Percentiles rank a stretch among this genome's conserved stretches.
These are phyloP conservation scores for Murina feae DNA, from an alignment of 2,113 vertebrate species.

Conservation along the genomic window DNA sequence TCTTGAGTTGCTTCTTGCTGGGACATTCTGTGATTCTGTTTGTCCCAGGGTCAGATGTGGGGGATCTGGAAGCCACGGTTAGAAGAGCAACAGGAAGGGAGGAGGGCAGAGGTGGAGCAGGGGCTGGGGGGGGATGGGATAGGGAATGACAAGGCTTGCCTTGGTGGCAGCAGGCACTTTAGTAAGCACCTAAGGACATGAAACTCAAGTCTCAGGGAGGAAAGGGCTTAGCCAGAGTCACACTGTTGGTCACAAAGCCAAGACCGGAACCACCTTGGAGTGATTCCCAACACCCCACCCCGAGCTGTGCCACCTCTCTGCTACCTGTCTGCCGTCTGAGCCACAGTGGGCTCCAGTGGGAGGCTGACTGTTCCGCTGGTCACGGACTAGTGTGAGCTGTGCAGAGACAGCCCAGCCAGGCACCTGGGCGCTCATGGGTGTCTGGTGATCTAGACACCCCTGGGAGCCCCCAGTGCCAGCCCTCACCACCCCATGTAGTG, in stretches of 20 bases:
- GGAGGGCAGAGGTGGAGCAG: background rate
- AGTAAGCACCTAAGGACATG: background rate
- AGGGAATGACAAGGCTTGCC: background rate
- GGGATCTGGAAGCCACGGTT: background rate
- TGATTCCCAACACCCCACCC: no score
- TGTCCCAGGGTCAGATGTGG: background rate
- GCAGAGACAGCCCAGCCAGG: fast-evolving
- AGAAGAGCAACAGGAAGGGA: background rate
- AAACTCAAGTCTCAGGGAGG: background rate
- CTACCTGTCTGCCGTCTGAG: no score
- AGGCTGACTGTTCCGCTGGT: no score
- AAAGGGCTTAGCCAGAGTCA: background rate
- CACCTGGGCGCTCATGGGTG: background rate
- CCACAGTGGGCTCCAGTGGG: no score
- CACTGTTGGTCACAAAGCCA: background rate
- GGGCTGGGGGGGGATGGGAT: background rate
- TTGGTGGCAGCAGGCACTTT: background rate
- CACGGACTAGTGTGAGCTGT: background rate
- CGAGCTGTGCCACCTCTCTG: background rate
- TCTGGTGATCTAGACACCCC: background rate
- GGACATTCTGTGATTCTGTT: background rate
- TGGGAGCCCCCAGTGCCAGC: background rate
- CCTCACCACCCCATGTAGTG: background rate
- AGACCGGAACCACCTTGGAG: background rate
- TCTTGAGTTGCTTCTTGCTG: background rate